Evolutionary conservation across 2,888 invertebrate species (phyloP), one percentile per base, ranked within the genome.

Genomic region (Coleophora flavipennella): DNA sequence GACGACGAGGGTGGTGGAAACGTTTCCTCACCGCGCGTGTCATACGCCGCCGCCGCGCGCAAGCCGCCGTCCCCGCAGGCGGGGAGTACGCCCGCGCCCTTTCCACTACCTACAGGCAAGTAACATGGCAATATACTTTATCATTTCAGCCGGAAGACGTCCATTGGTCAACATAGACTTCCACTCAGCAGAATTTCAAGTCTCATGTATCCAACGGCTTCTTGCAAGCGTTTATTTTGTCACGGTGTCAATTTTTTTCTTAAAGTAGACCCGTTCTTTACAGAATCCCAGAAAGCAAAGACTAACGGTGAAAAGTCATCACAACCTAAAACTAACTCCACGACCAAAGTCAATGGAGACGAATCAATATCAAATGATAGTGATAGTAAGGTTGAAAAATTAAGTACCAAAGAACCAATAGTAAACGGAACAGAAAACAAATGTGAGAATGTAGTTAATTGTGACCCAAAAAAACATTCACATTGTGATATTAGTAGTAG

Each of bases 401-500:
- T 69, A 70, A 52, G 59, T 68, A 80, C 81, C 83, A 84, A 83
- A 83, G 83, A 81, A 70, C 55, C 72, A 70, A 62, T 73, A 64
- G 57, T 70, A 46, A 84, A 84, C 53, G 83, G 84, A 58, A 73
- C 76, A 53, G 71, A 73, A 43, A 65, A 61, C 53, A 50, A 57
- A 47, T 52, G 48, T 49, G 65, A 67, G 49, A 69, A 64, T 55
- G 60, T 77, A 62, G 52, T 72, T 50, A 83, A 84, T 55, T 81
- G 80, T 61, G 68, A 75, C 51, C 59, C 72, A 61, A 80, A 73
- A 71, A 73, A 71, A 65, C 61, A 67, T 65, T 69, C 68, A 64
- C 77, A 80, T 70, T 84, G 84, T 83, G 84, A 84, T 84, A 84
- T 83, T 84, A 83, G 78, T 72, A 83, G 78, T 72, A 77, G 73